phyloP scores from a whole-genome alignment of 2,888 invertebrate genomes.

The Caenorhabditis virilis region DNA sequence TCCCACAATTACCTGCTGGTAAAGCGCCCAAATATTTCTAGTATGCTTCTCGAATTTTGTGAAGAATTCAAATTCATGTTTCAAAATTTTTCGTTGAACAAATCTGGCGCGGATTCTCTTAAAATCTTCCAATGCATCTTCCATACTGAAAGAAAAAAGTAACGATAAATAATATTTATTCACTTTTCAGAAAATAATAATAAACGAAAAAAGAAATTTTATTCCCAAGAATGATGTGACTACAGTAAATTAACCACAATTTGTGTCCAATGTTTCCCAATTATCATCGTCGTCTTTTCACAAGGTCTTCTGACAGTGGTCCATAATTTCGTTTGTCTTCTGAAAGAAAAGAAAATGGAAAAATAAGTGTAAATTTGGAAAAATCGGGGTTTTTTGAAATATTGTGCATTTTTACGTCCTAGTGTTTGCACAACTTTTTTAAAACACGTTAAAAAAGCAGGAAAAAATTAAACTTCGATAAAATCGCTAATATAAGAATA shows the following conservation, averaged over 20 bases:
- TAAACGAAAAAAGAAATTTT: not conserved
- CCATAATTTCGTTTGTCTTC: conserved; percentile 34
- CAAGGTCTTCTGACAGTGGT: conserved; percentile 20
- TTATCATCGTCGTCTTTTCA: too few relatives aligned
- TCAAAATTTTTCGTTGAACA: conserved; percentile 42
- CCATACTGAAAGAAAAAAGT: conserved; percentile 7
- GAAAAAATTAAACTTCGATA: too few relatives aligned
- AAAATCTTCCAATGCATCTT: conserved; percentile 24
- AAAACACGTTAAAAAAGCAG: too few relatives aligned
- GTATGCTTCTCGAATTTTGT: conserved; percentile 52
- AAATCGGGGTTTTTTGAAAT: not conserved
- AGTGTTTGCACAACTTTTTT: not conserved
- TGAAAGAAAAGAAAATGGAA: too few relatives aligned
- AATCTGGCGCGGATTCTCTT: conserved; percentile 42
- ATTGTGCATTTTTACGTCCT: not conserved
- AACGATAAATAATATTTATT: not conserved
- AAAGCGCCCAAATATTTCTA: conserved; percentile 49
- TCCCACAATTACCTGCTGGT: conserved; percentile 54
- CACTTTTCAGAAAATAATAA: not conserved
- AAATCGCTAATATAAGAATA: too few relatives aligned
- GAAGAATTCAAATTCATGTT: conserved; percentile 51
- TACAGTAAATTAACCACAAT: conserved; percentile 16
- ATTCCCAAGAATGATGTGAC: conserved; percentile 5
- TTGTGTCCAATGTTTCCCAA: too few relatives aligned
- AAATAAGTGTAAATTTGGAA: not conserved